These are phyloP conservation scores for Chloroceryle aenea DNA, from an alignment of 2,113 vertebrate genomes.

Conservation along the genomic window DNA sequence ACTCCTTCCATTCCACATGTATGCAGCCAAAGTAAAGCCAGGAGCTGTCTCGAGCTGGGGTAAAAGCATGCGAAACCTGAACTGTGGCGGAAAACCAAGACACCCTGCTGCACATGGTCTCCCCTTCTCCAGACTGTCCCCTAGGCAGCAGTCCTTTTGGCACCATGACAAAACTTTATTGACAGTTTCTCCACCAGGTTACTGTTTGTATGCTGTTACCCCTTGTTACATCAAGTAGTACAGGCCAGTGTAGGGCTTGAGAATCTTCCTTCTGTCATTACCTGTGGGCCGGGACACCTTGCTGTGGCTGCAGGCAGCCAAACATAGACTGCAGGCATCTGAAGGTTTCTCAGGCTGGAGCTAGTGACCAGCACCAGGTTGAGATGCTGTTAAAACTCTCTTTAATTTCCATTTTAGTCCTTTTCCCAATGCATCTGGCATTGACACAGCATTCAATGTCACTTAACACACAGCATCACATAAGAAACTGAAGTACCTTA, in stretches of 20 bases:
- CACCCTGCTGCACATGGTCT: accelerated
- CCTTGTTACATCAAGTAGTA: background rate
- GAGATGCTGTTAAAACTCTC: background rate
- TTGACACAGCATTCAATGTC: background rate
- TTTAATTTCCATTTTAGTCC: background rate
- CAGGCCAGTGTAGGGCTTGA: accelerated
- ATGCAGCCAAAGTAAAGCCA: accelerated
- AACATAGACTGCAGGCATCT: background rate
- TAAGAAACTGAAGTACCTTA: background rate
- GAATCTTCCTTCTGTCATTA: background rate
- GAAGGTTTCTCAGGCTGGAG: background rate
- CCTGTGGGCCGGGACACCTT: background rate
- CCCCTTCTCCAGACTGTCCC: background rate
- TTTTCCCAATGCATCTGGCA: background rate
- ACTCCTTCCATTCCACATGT: background rate
- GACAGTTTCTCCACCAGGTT: background rate
- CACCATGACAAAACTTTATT: background rate
- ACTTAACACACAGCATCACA: background rate
- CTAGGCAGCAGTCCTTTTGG: background rate
- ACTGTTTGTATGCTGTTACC: background rate
- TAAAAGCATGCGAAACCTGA: background rate
- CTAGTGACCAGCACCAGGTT: accelerated
- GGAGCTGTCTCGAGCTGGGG: background rate
- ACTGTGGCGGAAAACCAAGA: background rate
- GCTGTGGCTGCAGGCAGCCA: background rate